Conservation (phyloP, 1,140 invertebrate species). For the Ceratitis capitata region DNA sequence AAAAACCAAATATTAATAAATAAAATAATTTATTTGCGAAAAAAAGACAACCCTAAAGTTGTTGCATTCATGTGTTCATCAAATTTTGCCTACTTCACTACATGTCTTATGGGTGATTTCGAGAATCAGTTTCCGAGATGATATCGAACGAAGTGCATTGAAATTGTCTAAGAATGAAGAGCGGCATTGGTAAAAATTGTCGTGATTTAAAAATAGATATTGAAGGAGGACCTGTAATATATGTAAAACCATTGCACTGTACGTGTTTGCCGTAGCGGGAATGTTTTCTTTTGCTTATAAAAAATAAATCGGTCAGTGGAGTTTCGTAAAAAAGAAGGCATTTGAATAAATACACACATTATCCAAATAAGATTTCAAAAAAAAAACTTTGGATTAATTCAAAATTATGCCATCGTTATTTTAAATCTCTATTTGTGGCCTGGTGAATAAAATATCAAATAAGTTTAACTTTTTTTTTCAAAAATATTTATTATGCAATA, state of each 20-base stretch:
- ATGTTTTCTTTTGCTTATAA: conserved; percentile 2
- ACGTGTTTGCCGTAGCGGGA: background rate
- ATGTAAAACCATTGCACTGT: background rate
- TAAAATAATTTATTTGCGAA: background rate
- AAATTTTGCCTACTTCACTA: background rate
- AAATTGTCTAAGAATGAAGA: conserved; percentile 19
- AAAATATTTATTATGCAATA: conserved; percentile 11
- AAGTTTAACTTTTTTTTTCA: background rate
- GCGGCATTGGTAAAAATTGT: background rate
- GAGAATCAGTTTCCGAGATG: background rate
- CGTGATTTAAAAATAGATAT: conserved; percentile 14
- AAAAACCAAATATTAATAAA: too few relatives aligned
- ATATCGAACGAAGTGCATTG: conserved; percentile 23
- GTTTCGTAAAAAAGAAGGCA: background rate
- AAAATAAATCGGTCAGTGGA: conserved; percentile 32
- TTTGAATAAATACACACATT: background rate
- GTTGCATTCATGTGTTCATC: background rate
- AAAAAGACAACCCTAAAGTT: background rate
- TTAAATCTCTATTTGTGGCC: background rate
- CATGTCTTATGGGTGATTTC: background rate
- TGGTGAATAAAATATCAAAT: background rate
- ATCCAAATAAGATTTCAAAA: background rate
- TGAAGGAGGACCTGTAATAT: conserved; percentile 9
- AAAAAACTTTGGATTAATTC: background rate
- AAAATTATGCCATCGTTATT: background rate